Conservation (phyloP, 2,888 invertebrate species). For the Hemithea aestivaria region DNA sequence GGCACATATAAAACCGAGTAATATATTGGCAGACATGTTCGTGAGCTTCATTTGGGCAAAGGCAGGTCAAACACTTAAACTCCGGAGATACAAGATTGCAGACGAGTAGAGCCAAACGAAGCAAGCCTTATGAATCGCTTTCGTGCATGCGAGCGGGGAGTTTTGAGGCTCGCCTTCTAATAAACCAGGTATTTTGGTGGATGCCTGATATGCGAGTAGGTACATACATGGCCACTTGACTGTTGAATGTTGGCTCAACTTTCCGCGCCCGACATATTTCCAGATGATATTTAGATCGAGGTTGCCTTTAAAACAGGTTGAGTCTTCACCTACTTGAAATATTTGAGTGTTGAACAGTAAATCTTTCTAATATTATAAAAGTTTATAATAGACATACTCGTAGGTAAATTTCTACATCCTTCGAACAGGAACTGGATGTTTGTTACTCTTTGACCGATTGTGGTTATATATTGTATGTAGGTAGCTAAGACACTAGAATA, state of each 20-base stretch:
- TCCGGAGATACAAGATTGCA: conserved; percentile 72
- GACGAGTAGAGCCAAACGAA: conserved; percentile 68
- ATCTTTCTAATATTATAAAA: no score
- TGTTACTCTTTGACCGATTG: no score
- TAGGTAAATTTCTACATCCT: no score
- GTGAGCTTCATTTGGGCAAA: conserved; percentile 70
- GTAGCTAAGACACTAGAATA: no score
- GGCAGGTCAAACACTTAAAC: conserved; percentile 73
- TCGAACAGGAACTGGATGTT: no score
- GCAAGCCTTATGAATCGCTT: conserved; percentile 67
- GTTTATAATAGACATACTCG: no score
- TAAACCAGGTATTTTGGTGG: conserved; percentile 34
- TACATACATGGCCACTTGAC: conserved; percentile 18
- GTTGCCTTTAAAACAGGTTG: conserved; percentile 4
- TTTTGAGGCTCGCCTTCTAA: conserved; percentile 48
- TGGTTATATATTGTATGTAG: no score
- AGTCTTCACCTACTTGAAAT: conserved; percentile 1
- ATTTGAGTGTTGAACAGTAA: no score
- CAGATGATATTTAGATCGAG: conserved; percentile 9
- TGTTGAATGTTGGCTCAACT: conserved; percentile 15
- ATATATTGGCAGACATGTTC: conserved; percentile 52
- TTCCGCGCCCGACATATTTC: conserved; percentile 11
- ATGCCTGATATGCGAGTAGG: conserved; percentile 21
- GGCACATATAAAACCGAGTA: conserved; percentile 36
- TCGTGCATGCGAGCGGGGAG: conserved; percentile 54